Evolutionary conservation across 2,113 vertebrate genomes (phyloP), one percentile per base, ranked within the genome.

Genomic region (Elgaria multicarinata): DNA sequence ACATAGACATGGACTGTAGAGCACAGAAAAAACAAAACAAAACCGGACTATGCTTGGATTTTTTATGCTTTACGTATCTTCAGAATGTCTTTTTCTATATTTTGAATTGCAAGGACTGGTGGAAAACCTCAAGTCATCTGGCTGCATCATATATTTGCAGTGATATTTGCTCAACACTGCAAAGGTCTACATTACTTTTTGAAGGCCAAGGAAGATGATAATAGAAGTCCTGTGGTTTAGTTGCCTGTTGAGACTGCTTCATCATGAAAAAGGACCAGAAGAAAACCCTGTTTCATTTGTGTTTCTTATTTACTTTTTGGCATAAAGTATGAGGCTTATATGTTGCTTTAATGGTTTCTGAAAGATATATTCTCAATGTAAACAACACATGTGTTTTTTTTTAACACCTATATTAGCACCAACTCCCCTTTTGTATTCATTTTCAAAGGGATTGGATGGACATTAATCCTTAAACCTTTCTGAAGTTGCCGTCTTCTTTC

Each of bases 401-500:
- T 53, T 50, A 69, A 55, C 78, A 77, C 16, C 44, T 66, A 31
- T 76, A 44, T 55, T 18, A 26, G 39, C 28, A 86, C 31, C n/a
- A 74, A 26, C 42, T 64, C 53, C 50, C 28, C 46, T 76, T 90
- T 58, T 77, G 14, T 83, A 67, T 31, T 89, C 72, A 62, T 53
- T 89, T 89, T 77, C 62, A 89, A 89, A 89, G 75, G 42, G 16
- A 7, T 78, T 69, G 88, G n/a, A 84, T 84, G 81, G 74, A 53
- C 74, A 84, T 88, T 72, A 74, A 88, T 67, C 16, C 82, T 67
- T 67, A 55, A 55, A 89, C 46, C 46, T 55, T 50, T 42, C 74
- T 77, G 81, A 84, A 75, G 55, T 62, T 89, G 55, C 26, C 14
- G 24, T 84, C 81, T 78, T 84, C 74, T 78, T 84, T 89, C 69